Base-by-base conservation (phyloP, 30 jellyfish, hydroid and myxozoan species). In the Sanderia malayensis region DNA sequence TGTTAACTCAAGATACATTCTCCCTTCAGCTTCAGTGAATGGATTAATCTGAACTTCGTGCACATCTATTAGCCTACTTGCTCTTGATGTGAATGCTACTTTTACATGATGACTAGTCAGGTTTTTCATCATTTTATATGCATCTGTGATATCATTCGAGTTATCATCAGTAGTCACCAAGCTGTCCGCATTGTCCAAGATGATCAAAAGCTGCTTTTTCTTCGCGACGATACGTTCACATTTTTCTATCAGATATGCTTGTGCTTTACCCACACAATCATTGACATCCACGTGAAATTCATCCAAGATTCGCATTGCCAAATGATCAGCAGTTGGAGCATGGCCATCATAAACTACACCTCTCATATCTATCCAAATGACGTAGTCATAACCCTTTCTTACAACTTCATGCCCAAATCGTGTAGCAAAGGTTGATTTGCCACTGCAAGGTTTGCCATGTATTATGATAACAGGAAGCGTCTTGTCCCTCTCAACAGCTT, bases 391-490 rank as follows among this genome's bases (percentile, higher is more conserved):
- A n/a, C n/a, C n/a, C n/a, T 15, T 33, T 58, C 70, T 58, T n/a
- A 58, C 4, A 58, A 58, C 24, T 20, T 58, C 70, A 58, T 58
- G 33, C 70, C 70, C 70, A 13, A 58, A 28, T 58, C 33, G 19
- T 18, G 33, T 58, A 9, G 70, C 70, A 10, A 58, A 58, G 33
- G 70, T 15, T 58, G 70, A 58, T 33, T 58, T 58, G 30, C 70
- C 70, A 58, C 2, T 18, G n/a, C 70, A 58, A 18, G 70, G 44
- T 21, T 33, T 33, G 0, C 70, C 70, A 6, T 58, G 70, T 15
- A 58, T 58, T 18, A 58, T 30, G 33, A 58, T 58, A 58, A 58
- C 24, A 28, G 15, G 1, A n/a, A 21, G 18, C 15, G 21, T n/a
- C 0, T 58, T 18, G 19, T 31, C 70, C 15, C 24, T 33, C 24